Evolutionary conservation across 2,113 vertebrate species (phyloP).

Genomic region (Ploceus nigricollis): DNA sequence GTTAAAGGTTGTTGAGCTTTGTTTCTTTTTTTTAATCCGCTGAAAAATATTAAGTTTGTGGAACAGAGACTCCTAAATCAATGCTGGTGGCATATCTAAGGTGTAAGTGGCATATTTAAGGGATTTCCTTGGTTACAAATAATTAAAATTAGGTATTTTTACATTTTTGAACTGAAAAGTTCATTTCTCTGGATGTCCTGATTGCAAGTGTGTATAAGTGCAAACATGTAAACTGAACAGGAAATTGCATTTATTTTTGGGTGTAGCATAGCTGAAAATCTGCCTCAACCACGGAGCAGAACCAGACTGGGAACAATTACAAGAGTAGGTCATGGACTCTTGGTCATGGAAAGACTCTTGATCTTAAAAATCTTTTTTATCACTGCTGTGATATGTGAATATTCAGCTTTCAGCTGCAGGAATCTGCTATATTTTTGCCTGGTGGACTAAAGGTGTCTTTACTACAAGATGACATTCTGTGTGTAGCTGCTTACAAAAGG

Average conservation of each 20-base stretch:
- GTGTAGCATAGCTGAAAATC: background rate
- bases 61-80: background rate
- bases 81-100: background rate
- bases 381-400: background rate
- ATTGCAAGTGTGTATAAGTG: background rate
- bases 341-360: background rate
- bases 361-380: background rate
- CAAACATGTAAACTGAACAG: background rate
- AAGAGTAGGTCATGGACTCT: background rate
- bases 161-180: background rate
- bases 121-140: background rate
- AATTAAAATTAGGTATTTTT: background rate
- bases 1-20: background rate
- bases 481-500: background rate
- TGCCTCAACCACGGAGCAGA: background rate
- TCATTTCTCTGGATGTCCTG: background rate
- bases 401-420: background rate
- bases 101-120: background rate
- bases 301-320: background rate
- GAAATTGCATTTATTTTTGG: background rate
- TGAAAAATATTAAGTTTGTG: background rate
- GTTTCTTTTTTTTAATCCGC: background rate
- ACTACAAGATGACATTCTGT: background rate
- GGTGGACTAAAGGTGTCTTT: background rate
- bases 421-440: background rate